Evolutionary conservation across 2,113 vertebrate genomes (phyloP), one percentile per base, ranked within the genome.

Genomic region (Carassius carassius): DNA sequence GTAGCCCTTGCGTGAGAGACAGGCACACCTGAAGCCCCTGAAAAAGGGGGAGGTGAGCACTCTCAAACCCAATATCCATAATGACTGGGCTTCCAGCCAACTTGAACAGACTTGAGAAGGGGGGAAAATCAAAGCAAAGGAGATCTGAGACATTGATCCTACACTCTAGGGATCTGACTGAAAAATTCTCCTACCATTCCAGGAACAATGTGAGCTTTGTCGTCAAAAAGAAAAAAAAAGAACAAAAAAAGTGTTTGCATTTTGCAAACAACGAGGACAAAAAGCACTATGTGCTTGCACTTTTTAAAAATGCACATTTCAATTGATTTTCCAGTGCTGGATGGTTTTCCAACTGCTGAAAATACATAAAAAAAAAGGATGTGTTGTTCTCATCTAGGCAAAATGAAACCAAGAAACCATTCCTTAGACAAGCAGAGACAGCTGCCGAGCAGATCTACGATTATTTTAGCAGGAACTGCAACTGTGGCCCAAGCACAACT

Each of bases 1-100:
- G 63, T 23, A 82, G 89, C 56, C 79, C 85, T 93, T 0, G 93
- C 93, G 94, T 94, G 93, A 94, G 93, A 84, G 78, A 72, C 87
- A 74, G 47, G 81, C 87, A 63, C 93, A 95, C 93, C 93, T 94
- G 82, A 77, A 83, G 88, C 91, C 84, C 11, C 14, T 86, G 82
- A 49, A 65, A 86, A 86, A 84, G 90, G 85, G 67, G 51, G 69
- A 84, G 88, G 84, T 85, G 81, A 60, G 75, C 29, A 56, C 79
- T 81, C 60, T 82, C 32, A n/a, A 81, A 13, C 60, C 83, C 54
- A 21, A 73, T 54, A 83, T 79, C 86, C 89, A 87, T 86, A 88
- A 88, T 73, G 29, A 41, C 76, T 85, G 87, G 91, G 92, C 86
- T 37, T 47, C 1, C 4, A 35, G 88, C 93, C 92, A 93, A 90